Evolutionary conservation across 2,888 invertebrate genomes (phyloP).

Genomic region (Chaetogeoica ovagalla): DNA sequence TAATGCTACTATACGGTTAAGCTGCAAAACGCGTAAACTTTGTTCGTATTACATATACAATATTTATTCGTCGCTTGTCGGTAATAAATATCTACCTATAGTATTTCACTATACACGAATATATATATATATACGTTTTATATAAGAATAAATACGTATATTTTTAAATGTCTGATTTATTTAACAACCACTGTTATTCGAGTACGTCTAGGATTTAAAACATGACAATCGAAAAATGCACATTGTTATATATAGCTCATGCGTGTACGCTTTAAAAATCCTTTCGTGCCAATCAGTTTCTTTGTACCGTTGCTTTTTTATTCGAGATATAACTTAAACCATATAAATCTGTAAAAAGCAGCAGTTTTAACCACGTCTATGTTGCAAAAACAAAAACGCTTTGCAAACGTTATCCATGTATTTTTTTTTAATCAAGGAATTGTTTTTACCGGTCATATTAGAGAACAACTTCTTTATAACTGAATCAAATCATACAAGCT

Average conservation of each 20-base stretch:
- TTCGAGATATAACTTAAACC: not conserved
- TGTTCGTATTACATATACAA: too few relatives aligned
- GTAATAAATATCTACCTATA: not conserved
- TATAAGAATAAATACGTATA: not conserved
- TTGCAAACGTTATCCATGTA: not conserved
- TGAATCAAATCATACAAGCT: not conserved
- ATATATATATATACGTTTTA: not conserved
- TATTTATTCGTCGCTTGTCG: not conserved
- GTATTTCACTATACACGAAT: not conserved
- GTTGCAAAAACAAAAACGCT: not conserved
- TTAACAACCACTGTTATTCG: not conserved
- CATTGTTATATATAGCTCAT: not conserved
- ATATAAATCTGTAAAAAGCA: not conserved
- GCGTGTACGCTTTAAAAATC: not conserved
- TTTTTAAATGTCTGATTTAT: not conserved
- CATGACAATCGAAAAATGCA: not conserved
- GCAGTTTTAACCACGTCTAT: not conserved
- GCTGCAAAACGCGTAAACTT: not conserved
- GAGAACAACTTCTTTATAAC: not conserved
- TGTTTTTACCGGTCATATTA: not conserved
- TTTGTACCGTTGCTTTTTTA: not conserved
- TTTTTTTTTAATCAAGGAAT: not conserved
- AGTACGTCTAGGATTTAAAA: not conserved
- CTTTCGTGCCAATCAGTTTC: conserved; percentile 5
- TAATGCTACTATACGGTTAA: not conserved